A percentile compares a stretch with the other conserved stretches of the same genome.
These are phyloP conservation scores for Steatornis caripensis DNA, from an alignment of 2,113 vertebrate genomes.

Conservation along the genomic window DNA sequence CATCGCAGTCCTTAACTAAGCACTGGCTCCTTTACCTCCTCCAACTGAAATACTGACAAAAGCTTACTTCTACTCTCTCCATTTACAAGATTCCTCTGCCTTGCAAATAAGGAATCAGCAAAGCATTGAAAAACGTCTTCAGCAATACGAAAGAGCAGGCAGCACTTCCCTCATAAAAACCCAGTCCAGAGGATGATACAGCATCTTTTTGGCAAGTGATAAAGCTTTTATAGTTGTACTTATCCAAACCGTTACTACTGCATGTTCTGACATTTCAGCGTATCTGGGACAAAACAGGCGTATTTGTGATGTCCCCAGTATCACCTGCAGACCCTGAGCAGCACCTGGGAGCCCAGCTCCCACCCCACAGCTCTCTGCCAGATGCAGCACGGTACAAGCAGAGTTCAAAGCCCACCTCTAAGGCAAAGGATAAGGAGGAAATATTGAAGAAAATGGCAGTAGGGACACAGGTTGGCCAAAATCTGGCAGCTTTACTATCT, in stretches of 20 bases:
- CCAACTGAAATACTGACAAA: background rate
- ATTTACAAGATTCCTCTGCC: background rate
- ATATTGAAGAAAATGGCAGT: background rate
- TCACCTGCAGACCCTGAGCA: accelerated
- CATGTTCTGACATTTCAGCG: background rate
- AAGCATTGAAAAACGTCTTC: background rate
- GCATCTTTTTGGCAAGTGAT: background rate
- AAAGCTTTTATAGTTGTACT: background rate
- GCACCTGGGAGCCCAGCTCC: background rate
- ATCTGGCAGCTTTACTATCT: background rate
- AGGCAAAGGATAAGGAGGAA: background rate
- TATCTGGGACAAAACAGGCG: background rate
- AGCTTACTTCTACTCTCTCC: background rate
- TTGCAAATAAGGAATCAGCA: background rate
- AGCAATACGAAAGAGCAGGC: background rate
- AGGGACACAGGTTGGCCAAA: background rate
- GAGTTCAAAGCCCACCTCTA: background rate
- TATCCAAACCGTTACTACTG: background rate
- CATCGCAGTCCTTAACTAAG: background rate
- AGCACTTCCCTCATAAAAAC: background rate
- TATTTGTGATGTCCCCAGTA: background rate
- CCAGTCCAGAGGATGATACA: background rate
- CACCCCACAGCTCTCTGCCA: background rate
- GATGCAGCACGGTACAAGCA: accelerated
- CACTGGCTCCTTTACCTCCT: background rate